These are phyloP conservation scores for Muscidifurax raptorellus DNA, from an alignment of 1,140 invertebrate species.

Conservation along the genomic window DNA sequence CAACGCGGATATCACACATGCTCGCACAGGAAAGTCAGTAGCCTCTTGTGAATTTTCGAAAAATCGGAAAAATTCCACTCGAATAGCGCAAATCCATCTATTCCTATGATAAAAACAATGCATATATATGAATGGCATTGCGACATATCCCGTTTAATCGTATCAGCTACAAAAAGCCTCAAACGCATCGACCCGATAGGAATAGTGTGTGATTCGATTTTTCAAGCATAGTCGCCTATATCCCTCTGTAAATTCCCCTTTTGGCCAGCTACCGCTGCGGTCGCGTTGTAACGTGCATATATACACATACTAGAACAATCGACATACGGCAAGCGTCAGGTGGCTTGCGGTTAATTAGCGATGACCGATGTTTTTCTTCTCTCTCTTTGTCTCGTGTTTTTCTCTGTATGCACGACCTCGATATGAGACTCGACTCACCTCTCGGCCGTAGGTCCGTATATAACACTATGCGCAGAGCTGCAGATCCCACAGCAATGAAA, in stretches of 20 bases:
- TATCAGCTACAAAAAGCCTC: too few relatives aligned
- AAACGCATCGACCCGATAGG: neutral
- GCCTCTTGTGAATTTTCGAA: too few relatives aligned
- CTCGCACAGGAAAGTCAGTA: too few relatives aligned
- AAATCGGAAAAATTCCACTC: too few relatives aligned
- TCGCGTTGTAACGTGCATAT: neutral
- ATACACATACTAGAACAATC: neutral
- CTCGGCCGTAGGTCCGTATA: neutral
- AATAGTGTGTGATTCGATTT: neutral
- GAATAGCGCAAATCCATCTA: too few relatives aligned
- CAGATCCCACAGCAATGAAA: neutral
- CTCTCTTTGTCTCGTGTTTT: too few relatives aligned
- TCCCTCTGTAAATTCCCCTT: neutral
- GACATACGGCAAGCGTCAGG: neutral
- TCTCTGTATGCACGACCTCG: neutral
- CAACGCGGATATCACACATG: too few relatives aligned
- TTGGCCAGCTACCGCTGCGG: neutral
- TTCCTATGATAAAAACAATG: too few relatives aligned
- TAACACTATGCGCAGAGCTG: neutral
- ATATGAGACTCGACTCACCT: constrained; percentile 3
- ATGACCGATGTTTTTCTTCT: neutral
- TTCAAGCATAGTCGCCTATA: neutral
- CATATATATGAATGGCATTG: too few relatives aligned
- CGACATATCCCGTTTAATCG: too few relatives aligned
- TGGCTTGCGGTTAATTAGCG: constrained; percentile 7